Base-by-base conservation (phyloP, 1,140 invertebrate genomes). In the Brachystomella parvula region DNA sequence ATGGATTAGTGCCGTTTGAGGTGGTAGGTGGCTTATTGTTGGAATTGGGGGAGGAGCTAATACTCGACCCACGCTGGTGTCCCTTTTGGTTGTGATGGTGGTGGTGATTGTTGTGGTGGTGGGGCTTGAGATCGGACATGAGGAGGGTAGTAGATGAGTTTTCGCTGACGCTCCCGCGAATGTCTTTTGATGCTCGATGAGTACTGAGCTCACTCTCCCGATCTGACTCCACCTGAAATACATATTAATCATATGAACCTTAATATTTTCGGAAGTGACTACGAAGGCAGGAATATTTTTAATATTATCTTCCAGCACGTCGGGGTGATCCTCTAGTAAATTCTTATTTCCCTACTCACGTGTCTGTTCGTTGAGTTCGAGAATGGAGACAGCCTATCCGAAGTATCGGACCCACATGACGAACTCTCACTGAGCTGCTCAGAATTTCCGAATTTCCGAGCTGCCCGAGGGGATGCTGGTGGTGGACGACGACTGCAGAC, bases 401-500 rank as follows among this genome's bases (percentile, higher is more conserved):
- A 89, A 28, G 87, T 89, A 74, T 90, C 89, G 57, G 88, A 90
- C 17, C 88, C 88, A 74, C 88, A 89, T 49, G 87, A 89, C 26
- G 87, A 89, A 76, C 87, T 89, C 74, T 91, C 89, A 75, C 85
- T 85, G 74, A 89, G 78, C 76, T 89, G 83, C 33, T 84, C 78
- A 53, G 85, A 79, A 75, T 71, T 71, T 30, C 71, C 71, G 59
- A 87, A 86, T 75, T 88, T 85, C 68, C 83, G 76, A 62, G 78
- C 81, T 3, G 87, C 86, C 60, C 86, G 76, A 2, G 89, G 89
- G 72, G 88, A 89, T 15, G 86, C 84, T 17, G 76, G 75, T 3
- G 85, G 83, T 3, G 86, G 84, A 6, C 86, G 81, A 63, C 87
- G 82, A 71, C 82, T 80, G 69, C 89, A 90, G 47, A 94, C 89